Percentiles rank a stretch among this genome's conserved stretches.
These are phyloP conservation scores for Tyria jacobaeae DNA, from an alignment of 2,888 invertebrate genomes.

Conservation along the genomic window DNA sequence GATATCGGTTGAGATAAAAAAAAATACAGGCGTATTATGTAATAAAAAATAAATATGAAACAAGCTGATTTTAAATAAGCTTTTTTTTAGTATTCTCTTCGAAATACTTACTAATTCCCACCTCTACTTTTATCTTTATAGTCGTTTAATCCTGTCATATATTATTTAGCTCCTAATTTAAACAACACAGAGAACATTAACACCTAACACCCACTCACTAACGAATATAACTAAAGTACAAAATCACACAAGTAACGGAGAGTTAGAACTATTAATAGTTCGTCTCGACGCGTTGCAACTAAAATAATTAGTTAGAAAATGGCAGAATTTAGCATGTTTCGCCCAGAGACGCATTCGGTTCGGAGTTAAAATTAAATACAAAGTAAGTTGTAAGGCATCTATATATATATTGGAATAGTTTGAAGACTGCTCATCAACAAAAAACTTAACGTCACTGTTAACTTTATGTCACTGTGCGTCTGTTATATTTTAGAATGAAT, in stretches of 20 bases:
- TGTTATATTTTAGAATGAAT: too few relatives aligned
- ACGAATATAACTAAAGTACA: conserved; percentile 1
- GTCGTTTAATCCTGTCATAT: neutral
- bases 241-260: conserved; percentile 9
- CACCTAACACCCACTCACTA: conserved; percentile 6
- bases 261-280: conserved; percentile 39
- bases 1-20: too few relatives aligned
- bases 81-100: too few relatives aligned
- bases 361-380: neutral
- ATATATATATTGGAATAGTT: neutral
- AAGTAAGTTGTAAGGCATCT: too few relatives aligned
- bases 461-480: too few relatives aligned
- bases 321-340: conserved; percentile 24
- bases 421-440: too few relatives aligned
- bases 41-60: too few relatives aligned
- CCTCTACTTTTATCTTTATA: neutral
- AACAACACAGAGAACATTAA: neutral
- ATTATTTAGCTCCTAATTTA: neutral
- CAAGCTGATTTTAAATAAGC: too few relatives aligned
- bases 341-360: conserved; percentile 30
- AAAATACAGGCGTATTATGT: too few relatives aligned
- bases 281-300: conserved; percentile 37
- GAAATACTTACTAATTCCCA: neutral
- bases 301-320: conserved; percentile 50
- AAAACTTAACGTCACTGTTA: too few relatives aligned